Percentiles rank a stretch among this genome's conserved stretches.
Conservation (phyloP, 2,113 vertebrate genomes). For the Rhinichthys klamathensis region DNA sequence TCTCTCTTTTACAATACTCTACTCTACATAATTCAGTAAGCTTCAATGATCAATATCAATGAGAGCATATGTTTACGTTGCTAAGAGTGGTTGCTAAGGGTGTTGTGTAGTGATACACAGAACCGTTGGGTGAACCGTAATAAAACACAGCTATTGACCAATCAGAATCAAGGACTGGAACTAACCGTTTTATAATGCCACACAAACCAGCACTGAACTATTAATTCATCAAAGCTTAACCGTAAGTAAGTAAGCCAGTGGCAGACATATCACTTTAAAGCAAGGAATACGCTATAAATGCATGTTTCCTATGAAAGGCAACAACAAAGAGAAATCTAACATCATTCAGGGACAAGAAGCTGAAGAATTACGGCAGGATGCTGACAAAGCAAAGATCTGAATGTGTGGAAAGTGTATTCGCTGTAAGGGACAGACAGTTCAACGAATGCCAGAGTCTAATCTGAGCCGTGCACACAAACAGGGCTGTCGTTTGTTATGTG, state of each 20-base stretch:
- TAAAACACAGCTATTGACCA: no score
- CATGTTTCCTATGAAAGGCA: background rate
- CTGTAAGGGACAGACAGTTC: background rate
- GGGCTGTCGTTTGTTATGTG: conserved; percentile 46
- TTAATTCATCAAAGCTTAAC: background rate
- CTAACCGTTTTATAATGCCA: background rate
- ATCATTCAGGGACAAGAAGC: background rate
- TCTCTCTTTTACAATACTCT: no score
- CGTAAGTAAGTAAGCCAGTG: background rate
- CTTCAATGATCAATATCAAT: no score
- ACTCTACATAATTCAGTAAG: no score
- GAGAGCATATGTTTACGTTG: no score
- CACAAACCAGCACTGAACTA: background rate
- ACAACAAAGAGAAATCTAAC: background rate
- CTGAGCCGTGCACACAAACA: conserved; percentile 29
- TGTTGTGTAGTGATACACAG: no score
- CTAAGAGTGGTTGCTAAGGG: no score
- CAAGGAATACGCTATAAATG: background rate
- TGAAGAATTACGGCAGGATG: background rate
- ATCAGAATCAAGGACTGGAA: no score
- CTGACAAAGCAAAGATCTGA: conserved; percentile 2
- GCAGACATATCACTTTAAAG: background rate
- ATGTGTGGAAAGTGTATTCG: conserved; percentile 3
- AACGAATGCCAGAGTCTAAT: background rate
- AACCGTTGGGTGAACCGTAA: no score